Percentiles rank a stretch among this genome's conserved stretches.
Conservation (phyloP, 2,797 vertebrate species). For the Enteromius unitaeniatus region DNA sequence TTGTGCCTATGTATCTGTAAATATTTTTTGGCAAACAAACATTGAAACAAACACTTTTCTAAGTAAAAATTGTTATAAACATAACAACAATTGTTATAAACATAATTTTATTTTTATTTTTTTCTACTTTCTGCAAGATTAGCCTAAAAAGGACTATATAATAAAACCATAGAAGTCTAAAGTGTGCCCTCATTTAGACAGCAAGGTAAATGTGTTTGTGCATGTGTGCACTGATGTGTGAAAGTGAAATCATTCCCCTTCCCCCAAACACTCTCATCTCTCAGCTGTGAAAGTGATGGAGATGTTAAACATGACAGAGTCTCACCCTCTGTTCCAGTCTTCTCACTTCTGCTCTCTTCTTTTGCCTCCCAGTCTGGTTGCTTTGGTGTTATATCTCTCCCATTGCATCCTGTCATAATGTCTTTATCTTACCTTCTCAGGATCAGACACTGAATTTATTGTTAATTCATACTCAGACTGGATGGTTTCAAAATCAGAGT, state of each 20-base stretch:
- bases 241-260: constrained; percentile 8
- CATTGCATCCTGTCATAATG: not conserved
- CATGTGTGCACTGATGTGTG: constrained; percentile 28
- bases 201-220: not conserved
- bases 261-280: constrained; percentile 4
- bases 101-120: not conserved
- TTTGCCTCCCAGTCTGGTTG: not conserved
- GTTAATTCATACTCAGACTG: constrained; percentile 2
- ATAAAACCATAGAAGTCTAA: not conserved
- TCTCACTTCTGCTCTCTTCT: constrained; percentile 9
- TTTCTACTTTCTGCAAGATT: not conserved
- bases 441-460: constrained; percentile 8
- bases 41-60: not conserved
- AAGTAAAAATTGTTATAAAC: too few relatives aligned
- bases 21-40: not conserved
- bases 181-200: not conserved
- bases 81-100: constrained; percentile 3
- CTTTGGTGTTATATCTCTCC: not conserved
- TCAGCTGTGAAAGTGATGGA: constrained; percentile 28
- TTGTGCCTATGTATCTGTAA: not conserved
- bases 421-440: not conserved
- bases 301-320: constrained; percentile 29
- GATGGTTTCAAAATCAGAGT: constrained; percentile 23
- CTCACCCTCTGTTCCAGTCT: constrained; percentile 15
- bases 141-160: not conserved